phyloP scores from a whole-genome alignment of 2,888 invertebrate species.

The Tinea semifulvella region DNA sequence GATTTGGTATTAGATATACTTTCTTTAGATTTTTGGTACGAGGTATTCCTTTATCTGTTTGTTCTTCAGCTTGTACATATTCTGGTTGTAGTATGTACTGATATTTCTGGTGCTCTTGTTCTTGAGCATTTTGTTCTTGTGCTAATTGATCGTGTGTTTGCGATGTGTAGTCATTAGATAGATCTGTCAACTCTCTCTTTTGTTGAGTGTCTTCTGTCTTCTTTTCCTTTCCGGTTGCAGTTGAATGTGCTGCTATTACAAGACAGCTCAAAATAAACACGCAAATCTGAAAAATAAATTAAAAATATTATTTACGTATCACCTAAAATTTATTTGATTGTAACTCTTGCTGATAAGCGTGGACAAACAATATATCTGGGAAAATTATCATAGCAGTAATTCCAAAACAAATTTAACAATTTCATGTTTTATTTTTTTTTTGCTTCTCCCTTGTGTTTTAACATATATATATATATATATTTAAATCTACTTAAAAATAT shows the following conservation, averaged over 20 bases:
- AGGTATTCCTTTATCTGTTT: neutral
- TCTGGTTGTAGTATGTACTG: conserved; percentile 1
- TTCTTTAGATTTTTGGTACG: conserved; percentile 2
- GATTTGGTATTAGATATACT: conserved; percentile 9
- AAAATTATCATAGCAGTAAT: no score
- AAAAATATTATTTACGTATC: neutral
- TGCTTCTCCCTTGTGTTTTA: no score
- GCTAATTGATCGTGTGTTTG: conserved; percentile 8
- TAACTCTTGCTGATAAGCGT: neutral
- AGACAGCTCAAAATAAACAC: neutral
- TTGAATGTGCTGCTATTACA: neutral
- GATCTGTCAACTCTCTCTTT: conserved; percentile 2
- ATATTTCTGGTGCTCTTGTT: conserved; percentile 1
- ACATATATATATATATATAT: no score
- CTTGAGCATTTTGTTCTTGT: conserved; percentile 12
- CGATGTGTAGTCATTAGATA: neutral
- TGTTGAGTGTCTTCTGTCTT: neutral
- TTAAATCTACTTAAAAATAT: no score
- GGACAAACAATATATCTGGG: no score
- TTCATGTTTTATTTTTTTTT: no score
- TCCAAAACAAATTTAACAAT: no score
- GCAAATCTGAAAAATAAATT: conserved; percentile 9
- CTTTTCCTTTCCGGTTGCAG: conserved; percentile 5
- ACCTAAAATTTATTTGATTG: neutral
- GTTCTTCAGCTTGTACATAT: neutral